A percentile compares a stretch with the other conserved stretches of the same genome.
Evolutionary conservation across 2,888 invertebrate genomes (phyloP).

Genomic region (Argynnis bischoffii): DNA sequence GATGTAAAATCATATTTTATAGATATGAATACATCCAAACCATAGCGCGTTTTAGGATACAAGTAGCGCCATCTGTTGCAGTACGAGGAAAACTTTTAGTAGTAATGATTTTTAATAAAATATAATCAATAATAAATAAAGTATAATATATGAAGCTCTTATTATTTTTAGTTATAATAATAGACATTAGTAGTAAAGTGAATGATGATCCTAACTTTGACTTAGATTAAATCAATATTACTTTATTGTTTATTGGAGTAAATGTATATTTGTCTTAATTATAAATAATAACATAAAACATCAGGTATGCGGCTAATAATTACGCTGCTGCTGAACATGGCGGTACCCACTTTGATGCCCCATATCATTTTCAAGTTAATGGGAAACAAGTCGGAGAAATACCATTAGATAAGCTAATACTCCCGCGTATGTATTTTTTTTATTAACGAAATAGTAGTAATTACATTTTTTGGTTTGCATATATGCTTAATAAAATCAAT

Average conservation of each 20-base stretch:
- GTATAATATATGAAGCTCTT: too few relatives aligned
- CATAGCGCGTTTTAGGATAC: too few relatives aligned
- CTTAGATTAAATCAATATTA: neutral
- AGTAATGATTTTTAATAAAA: too few relatives aligned
- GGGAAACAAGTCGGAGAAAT: slow-evolving; percentile 78
- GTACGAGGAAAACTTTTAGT: neutral
- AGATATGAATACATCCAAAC: too few relatives aligned
- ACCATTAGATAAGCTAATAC: slow-evolving; percentile 71
- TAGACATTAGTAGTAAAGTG: slow-evolving; percentile 65
- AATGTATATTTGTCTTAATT: too few relatives aligned
- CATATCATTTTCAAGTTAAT: slow-evolving; percentile 77
- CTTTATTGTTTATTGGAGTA: too few relatives aligned
- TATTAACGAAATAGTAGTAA: too few relatives aligned
- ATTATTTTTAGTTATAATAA: slow-evolving; percentile 57
- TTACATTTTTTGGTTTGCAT: too few relatives aligned
- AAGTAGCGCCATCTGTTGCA: neutral
- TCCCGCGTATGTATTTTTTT: slow-evolving; percentile 58
- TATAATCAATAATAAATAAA: neutral
- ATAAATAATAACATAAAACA: neutral
- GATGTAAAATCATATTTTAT: too few relatives aligned
- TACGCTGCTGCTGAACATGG: slow-evolving; percentile 82
- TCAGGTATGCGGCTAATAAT: slow-evolving; percentile 77
- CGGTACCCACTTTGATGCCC: slow-evolving; percentile 85
- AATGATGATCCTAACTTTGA: slow-evolving; percentile 65
- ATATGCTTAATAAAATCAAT: too few relatives aligned